Percentiles rank a stretch among this genome's conserved stretches.
Evolutionary conservation across 2,888 invertebrate genomes (phyloP).

Genomic region (Alitta virens): DNA sequence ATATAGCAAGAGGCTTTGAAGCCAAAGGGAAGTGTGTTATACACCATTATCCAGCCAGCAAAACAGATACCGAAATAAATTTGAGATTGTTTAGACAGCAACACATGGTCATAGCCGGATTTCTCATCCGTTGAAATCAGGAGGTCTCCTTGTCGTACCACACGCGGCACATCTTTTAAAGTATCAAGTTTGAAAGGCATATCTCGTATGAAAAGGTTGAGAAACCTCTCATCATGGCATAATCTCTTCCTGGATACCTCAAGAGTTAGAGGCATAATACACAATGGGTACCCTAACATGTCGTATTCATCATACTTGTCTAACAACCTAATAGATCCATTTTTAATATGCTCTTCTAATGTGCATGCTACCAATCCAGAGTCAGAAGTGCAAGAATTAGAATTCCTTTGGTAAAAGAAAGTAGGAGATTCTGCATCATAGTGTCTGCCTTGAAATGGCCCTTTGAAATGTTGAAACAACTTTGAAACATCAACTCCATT

Average conservation of each 20-base stretch:
- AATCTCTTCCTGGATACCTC: neutral
- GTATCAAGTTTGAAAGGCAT: neutral
- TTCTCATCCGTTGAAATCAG: neutral
- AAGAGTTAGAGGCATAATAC: neutral
- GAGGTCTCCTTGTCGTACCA: neutral
- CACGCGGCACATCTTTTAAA: neutral
- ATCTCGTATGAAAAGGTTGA: neutral
- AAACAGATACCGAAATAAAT: neutral
- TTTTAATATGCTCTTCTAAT: neutral
- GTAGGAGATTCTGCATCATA: neutral
- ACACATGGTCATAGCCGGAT: neutral
- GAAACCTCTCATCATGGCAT: neutral
- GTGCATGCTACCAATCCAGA: neutral
- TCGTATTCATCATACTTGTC: neutral
- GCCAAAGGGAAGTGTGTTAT: neutral
- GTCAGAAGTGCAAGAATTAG: neutral
- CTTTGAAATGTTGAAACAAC: neutral
- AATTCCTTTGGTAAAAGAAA: neutral
- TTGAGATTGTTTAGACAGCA: neutral
- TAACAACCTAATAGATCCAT: neutral
- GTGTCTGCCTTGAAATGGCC: neutral
- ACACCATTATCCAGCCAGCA: neutral
- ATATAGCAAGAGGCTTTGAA: neutral
- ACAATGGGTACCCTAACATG: neutral
- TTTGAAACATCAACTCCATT: neutral